phyloP scores from a whole-genome alignment of 2,113 vertebrate species.

The Pseudopipra pipra region DNA sequence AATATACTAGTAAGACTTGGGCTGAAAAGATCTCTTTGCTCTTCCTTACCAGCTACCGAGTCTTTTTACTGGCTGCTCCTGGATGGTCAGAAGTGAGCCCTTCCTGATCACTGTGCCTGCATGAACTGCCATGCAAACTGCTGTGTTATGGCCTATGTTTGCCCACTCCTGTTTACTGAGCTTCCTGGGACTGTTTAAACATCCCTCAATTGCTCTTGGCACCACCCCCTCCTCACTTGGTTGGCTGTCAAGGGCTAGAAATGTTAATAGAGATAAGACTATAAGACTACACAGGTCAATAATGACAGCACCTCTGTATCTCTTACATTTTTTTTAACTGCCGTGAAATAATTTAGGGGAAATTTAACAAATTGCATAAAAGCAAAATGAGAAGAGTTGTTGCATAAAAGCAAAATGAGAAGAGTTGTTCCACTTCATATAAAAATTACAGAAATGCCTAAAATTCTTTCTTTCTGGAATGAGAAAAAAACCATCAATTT shows the following conservation, averaged over 20 bases:
- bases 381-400: neutral
- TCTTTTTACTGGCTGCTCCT: neutral
- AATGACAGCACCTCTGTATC: neutral
- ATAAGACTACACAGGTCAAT: neutral
- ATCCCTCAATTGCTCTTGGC: neutral
- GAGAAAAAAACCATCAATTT: neutral
- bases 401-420: neutral
- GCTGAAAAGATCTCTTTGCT: neutral
- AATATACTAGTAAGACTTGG: neutral
- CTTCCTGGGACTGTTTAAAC: neutral
- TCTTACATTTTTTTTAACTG: neutral
- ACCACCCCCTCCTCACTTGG: neutral
- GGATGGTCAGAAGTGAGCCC: neutral
- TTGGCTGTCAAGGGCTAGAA: neutral
- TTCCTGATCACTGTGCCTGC: neutral
- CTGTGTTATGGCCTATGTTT: neutral
- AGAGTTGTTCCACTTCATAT: neutral
- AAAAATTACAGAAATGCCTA: neutral
- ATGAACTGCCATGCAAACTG: neutral
- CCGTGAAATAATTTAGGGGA: neutral
- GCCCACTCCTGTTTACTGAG: neutral
- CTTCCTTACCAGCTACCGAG: neutral
- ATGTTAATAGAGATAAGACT: neutral
- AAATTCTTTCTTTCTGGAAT: neutral
- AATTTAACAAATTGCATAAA: neutral